Conservation (phyloP, 2,113 vertebrate species). For the Tor tambroides region DNA sequence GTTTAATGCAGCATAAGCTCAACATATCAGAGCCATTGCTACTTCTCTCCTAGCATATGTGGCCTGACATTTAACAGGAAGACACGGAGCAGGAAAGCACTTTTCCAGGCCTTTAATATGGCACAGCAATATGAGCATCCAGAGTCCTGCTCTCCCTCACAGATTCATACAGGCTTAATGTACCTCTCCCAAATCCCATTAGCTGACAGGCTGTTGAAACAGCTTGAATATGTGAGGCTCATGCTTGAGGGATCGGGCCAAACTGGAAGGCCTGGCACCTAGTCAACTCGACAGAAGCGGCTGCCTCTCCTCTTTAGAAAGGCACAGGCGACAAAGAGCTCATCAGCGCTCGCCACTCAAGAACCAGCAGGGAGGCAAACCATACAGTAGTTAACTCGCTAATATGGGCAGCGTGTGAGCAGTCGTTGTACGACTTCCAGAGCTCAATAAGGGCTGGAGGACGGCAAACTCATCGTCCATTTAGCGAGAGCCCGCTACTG, state of each 20-base stretch:
- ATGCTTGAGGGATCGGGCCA: slow-evolving; percentile 65
- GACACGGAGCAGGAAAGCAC: slow-evolving; percentile 60
- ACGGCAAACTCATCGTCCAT: slow-evolving; percentile 4
- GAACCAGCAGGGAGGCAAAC: slow-evolving; percentile 62
- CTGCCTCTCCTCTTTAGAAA: slow-evolving; percentile 61
- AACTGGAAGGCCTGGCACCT: slow-evolving; percentile 63
- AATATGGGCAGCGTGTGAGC: slow-evolving; percentile 52
- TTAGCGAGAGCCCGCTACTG: slow-evolving; percentile 2
- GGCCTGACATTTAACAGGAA: slow-evolving; percentile 63
- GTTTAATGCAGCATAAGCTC: slow-evolving; percentile 59
- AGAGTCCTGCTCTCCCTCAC: slow-evolving; percentile 59
- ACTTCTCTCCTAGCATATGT: slow-evolving; percentile 58
- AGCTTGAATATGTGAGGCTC: slow-evolving; percentile 67
- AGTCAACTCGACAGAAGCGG: slow-evolving; percentile 62
- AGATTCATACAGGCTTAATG: slow-evolving; percentile 66
- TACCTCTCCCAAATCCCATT: slow-evolving; percentile 68
- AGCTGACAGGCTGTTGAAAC: slow-evolving; percentile 67
- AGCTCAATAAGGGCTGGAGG: slow-evolving; percentile 35
- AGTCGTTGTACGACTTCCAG: slow-evolving; percentile 44
- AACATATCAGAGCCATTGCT: slow-evolving; percentile 56
- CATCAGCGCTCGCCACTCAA: slow-evolving; percentile 64
- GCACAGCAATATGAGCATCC: slow-evolving; percentile 64
- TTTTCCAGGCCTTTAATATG: slow-evolving; percentile 64
- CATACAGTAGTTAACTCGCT: slow-evolving; percentile 65
- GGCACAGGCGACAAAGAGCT: slow-evolving; percentile 59